A percentile compares a stretch with the other conserved stretches of the same genome.
Evolutionary conservation across 2,888 invertebrate species (phyloP).

Genomic region (Steinernema hermaphroditum): DNA sequence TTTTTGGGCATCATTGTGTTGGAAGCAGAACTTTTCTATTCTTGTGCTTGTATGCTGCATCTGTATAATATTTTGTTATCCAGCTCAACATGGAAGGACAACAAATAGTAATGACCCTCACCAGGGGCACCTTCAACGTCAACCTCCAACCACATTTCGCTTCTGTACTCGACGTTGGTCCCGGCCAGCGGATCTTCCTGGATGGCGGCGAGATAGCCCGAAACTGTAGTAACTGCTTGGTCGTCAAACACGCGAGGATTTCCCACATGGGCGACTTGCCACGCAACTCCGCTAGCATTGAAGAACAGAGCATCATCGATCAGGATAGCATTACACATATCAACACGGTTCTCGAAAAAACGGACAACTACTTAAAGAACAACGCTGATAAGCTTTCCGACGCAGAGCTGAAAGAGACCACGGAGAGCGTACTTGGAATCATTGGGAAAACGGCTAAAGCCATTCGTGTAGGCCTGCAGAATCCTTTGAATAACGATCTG

Average conservation of each 20-base stretch:
- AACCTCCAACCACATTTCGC: constrained; percentile 27
- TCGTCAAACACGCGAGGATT: constrained; percentile 46
- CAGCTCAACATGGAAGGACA: neutral
- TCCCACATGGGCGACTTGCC: constrained; percentile 44
- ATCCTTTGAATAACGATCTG: constrained; percentile 48
- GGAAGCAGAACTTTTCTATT: too few relatives aligned
- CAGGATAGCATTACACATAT: constrained; percentile 47
- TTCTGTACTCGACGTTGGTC: constrained; percentile 34
- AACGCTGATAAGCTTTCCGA: constrained; percentile 48
- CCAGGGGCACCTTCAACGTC: neutral
- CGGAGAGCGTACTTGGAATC: constrained; percentile 41
- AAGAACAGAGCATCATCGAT: constrained; percentile 45
- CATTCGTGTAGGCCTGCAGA: constrained; percentile 41
- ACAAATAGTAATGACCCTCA: neutral
- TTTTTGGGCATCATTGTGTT: too few relatives aligned
- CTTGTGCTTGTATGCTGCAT: too few relatives aligned
- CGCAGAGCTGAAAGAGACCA: constrained; percentile 42
- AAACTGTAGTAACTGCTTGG: constrained; percentile 48
- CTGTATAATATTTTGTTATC: neutral
- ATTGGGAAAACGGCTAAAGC: constrained; percentile 38
- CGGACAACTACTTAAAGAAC: constrained; percentile 41
- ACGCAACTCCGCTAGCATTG: constrained; percentile 28
- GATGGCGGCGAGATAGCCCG: constrained; percentile 44
- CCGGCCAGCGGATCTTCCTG: constrained; percentile 26
- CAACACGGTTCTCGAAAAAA: constrained; percentile 43